A percentile compares a stretch with the other conserved stretches of the same genome.
Evolutionary conservation across 1,140 invertebrate genomes (phyloP).

Genomic region (Lepidurus couesii): DNA sequence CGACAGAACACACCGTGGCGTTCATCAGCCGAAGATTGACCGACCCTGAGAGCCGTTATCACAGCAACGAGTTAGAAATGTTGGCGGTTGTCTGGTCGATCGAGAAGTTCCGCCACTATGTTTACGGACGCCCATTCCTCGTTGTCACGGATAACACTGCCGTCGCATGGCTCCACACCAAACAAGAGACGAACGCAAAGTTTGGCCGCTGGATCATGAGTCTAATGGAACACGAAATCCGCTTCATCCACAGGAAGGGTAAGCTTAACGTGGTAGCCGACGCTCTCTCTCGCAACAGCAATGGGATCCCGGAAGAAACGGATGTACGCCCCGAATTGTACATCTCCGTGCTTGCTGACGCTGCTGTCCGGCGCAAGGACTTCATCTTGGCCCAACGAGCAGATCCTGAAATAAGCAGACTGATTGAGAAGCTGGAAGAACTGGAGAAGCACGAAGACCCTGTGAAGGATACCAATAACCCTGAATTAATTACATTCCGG

Average conservation of each 20-base stretch:
- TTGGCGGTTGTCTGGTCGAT: slow-evolving; percentile 45
- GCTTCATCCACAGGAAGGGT: slow-evolving; percentile 39
- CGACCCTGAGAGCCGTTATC: slow-evolving; percentile 37
- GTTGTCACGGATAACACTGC: slow-evolving; percentile 46
- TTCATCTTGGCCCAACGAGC: too few species aligned
- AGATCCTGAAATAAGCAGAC: too few species aligned
- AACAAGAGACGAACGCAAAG: slow-evolving; percentile 39
- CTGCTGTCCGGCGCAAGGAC: too few species aligned
- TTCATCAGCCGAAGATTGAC: slow-evolving; percentile 17
- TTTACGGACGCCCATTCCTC: slow-evolving; percentile 43
- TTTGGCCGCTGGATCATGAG: slow-evolving; percentile 40
- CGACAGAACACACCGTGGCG: background rate
- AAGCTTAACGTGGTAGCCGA: slow-evolving; percentile 38
- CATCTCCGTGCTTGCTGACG: too few species aligned
- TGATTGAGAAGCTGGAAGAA: too few species aligned
- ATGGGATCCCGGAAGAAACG: background rate
- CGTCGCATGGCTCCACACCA: slow-evolving; percentile 43
- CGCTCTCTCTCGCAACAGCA: slow-evolving; percentile 33
- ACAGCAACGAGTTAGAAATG: slow-evolving; percentile 45
- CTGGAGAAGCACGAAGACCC: too few species aligned
- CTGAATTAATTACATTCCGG: too few species aligned
- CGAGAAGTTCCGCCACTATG: slow-evolving; percentile 42
- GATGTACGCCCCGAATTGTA: background rate
- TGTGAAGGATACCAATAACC: too few species aligned
- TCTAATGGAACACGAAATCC: slow-evolving; percentile 39